Conservation (phyloP, 2,113 vertebrate species). For the Orientallactaga bullata region DNA sequence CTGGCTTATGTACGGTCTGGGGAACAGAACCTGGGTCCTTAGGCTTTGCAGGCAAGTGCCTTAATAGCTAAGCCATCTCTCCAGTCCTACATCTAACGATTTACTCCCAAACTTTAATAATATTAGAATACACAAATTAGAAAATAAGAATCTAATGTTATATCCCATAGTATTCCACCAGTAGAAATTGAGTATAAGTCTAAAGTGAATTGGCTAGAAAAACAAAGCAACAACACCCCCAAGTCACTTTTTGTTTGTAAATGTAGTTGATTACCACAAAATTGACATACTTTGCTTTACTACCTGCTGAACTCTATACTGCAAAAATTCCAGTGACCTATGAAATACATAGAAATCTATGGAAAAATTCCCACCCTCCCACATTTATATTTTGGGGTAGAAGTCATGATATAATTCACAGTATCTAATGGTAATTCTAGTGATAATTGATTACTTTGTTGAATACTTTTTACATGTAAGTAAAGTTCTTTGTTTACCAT, state of each 20-base stretch:
- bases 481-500: not conserved
- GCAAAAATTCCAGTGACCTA: not conserved
- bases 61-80: no score
- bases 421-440: not conserved
- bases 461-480: not conserved
- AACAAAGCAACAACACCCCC: not conserved
- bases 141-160: not conserved
- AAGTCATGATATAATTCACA: no score
- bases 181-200: not conserved
- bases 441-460: not conserved
- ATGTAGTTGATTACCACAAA: not conserved
- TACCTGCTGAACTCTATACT: not conserved
- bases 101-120: not conserved
- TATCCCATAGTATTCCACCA: not conserved
- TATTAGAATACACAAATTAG: not conserved
- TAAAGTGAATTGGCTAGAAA: constrained; percentile 3
- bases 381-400: no score
- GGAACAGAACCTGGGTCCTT: no score
- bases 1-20: no score
- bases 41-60: no score
- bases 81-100: no score
- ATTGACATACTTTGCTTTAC: not conserved
- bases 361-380: no score
- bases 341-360: not conserved
- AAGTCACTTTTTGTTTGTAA: constrained; percentile 38